Conservation (phyloP, 2,113 vertebrate species). For the Eudyptes chrysolophus region DNA sequence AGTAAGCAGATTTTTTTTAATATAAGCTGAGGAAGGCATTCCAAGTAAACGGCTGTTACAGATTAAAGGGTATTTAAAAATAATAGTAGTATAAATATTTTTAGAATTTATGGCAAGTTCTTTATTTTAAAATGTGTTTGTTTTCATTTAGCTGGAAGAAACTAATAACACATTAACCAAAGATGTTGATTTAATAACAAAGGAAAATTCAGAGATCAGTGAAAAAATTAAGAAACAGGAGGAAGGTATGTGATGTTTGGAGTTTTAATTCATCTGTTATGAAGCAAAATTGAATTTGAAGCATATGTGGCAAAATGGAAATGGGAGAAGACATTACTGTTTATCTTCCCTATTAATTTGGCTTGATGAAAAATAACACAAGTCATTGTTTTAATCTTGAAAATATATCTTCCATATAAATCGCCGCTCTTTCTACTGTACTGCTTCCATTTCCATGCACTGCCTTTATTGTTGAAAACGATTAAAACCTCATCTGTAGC, state of each 20-base stretch:
- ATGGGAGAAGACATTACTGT: not conserved
- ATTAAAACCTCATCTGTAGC: not conserved
- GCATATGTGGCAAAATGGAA: not conserved
- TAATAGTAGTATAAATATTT: not conserved
- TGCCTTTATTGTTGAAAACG: not conserved
- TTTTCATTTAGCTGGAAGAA: constrained; percentile 90
- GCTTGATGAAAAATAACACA: not conserved
- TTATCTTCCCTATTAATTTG: not conserved
- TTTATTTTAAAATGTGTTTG: constrained; percentile 13
- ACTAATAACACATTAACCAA: constrained; percentile 91
- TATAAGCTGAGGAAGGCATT: not conserved
- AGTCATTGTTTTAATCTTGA: not conserved
- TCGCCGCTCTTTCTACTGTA: not conserved
- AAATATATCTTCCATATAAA: not conserved
- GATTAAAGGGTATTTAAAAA: not conserved
- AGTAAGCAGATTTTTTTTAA: not conserved
- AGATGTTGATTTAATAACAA: constrained; percentile 91
- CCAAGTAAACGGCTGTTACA: not conserved
- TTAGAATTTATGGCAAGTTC: not conserved
- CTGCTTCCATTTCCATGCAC: not conserved
- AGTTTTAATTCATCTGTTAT: not conserved
- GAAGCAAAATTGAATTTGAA: not conserved
- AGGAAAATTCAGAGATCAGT: constrained; percentile 87
- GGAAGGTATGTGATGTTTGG: constrained; percentile 79
- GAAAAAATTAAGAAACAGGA: constrained; percentile 82